Evolutionary conservation across 2,888 invertebrate species (phyloP).

Genomic region (Orthosia cruda): DNA sequence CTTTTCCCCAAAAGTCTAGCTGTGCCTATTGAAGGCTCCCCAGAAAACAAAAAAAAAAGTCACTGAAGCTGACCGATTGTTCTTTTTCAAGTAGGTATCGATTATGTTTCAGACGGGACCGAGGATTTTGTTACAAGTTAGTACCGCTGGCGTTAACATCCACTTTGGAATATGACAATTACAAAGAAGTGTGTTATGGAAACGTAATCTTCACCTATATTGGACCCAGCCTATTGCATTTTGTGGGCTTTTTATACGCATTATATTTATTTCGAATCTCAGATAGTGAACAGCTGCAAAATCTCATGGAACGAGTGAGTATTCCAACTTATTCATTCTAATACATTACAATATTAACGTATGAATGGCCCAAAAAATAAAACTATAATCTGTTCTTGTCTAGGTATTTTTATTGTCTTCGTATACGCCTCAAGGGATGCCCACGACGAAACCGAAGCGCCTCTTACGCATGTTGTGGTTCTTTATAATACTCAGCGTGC

Average conservation of each 20-base stretch:
- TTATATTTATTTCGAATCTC: constrained; percentile 94
- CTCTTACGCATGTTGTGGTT: constrained; percentile 94
- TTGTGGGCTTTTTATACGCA: constrained; percentile 94
- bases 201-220: constrained; percentile 94
- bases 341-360: background rate
- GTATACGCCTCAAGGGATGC: constrained; percentile 93
- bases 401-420: constrained; percentile 95
- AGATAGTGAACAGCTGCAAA: constrained; percentile 96
- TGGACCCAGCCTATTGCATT: constrained; percentile 94
- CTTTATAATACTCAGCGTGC: constrained; percentile 93
- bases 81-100: background rate
- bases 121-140: constrained; percentile 94
- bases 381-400: constrained; percentile 47
- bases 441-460: constrained; percentile 93
- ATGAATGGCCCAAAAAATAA: background rate
- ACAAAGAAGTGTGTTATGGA: constrained; percentile 93
- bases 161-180: constrained; percentile 86
- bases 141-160: constrained; percentile 87
- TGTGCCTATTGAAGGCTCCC: too few species aligned
- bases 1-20: too few species aligned
- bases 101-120: constrained; percentile 91
- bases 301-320: constrained; percentile 95
- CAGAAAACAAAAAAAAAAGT: too few species aligned
- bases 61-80: background rate
- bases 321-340: background rate